Conservation (phyloP, 2,797 vertebrate species). For the Malurus leucopterus region DNA sequence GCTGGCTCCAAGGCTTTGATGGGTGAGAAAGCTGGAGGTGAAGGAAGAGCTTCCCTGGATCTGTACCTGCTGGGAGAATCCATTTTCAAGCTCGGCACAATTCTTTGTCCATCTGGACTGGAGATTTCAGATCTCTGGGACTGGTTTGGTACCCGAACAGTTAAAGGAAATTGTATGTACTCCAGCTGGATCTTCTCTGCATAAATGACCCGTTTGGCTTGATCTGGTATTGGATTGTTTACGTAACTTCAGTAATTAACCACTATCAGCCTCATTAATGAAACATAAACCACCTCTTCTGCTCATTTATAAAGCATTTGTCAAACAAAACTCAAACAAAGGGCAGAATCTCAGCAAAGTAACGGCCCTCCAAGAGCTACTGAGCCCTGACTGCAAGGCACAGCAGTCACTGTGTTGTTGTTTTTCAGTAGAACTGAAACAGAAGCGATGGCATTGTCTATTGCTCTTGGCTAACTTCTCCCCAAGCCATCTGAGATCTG, state of each 20-base stretch:
- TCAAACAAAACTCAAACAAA: slow-evolving; percentile 77
- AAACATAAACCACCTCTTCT: slow-evolving; percentile 78
- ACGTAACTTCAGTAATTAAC: slow-evolving; percentile 75
- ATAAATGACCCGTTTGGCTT: slow-evolving; percentile 72
- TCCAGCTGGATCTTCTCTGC: slow-evolving; percentile 75
- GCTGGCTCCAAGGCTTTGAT: neutral
- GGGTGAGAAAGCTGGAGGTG: neutral
- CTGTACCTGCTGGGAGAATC: neutral
- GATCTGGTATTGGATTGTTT: slow-evolving; percentile 75
- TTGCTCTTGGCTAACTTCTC: slow-evolving; percentile 62
- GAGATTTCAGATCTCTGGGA: neutral
- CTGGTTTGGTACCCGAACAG: slow-evolving; percentile 30
- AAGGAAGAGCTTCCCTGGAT: neutral
- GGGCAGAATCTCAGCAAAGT: slow-evolving; percentile 64
- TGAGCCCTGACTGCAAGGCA: slow-evolving; percentile 43
- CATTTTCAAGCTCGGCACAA: neutral
- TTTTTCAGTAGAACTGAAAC: slow-evolving; percentile 56
- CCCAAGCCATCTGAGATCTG: slow-evolving; percentile 56
- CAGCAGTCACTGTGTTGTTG: slow-evolving; percentile 53
- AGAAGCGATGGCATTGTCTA: slow-evolving; percentile 48
- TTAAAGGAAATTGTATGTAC: slow-evolving; percentile 67
- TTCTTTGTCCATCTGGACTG: neutral
- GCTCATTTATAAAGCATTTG: slow-evolving; percentile 75
- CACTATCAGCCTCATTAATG: slow-evolving; percentile 80
- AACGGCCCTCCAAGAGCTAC: slow-evolving; percentile 59